These are phyloP conservation scores for Phocoena sinus DNA, from an alignment of 2,113 vertebrate species.

Conservation along the genomic window DNA sequence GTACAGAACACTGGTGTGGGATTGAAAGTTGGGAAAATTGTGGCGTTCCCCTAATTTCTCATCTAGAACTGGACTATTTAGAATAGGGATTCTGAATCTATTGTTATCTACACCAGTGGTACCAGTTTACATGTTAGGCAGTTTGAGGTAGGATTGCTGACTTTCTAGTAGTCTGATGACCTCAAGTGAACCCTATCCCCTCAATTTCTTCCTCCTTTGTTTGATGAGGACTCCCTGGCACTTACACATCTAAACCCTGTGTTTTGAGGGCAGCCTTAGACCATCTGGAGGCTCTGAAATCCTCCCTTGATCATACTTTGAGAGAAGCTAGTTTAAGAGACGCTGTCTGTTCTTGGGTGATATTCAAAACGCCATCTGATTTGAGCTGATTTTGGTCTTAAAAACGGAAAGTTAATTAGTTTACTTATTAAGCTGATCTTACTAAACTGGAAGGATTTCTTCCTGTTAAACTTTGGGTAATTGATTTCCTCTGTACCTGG, in stretches of 20 bases:
- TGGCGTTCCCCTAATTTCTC: background rate
- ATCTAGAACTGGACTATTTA: background rate
- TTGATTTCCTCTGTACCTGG: background rate
- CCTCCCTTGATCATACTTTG: background rate
- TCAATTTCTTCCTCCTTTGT: background rate
- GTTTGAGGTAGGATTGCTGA: background rate
- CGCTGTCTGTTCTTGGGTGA: slow-evolving; percentile 40
- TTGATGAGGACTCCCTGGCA: background rate
- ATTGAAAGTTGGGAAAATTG: background rate
- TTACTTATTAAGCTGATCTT: background rate
- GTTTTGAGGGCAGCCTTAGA: background rate
- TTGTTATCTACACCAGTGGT: background rate
- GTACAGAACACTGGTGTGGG: background rate
- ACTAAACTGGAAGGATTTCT: background rate
- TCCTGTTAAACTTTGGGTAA: background rate
- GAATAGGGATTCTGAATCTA: background rate
- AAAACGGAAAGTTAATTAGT: slow-evolving; percentile 33
- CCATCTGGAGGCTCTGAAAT: background rate
- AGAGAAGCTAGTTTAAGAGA: slow-evolving; percentile 34
- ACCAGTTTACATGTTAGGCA: background rate
- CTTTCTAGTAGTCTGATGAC: background rate
- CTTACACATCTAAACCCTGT: background rate
- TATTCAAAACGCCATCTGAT: background rate
- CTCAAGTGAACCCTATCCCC: background rate
- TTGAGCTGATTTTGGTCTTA: slow-evolving; percentile 3